These are phyloP conservation scores for Corythornis leucogaster DNA, from an alignment of 2,797 vertebrate genomes.

Conservation along the genomic window DNA sequence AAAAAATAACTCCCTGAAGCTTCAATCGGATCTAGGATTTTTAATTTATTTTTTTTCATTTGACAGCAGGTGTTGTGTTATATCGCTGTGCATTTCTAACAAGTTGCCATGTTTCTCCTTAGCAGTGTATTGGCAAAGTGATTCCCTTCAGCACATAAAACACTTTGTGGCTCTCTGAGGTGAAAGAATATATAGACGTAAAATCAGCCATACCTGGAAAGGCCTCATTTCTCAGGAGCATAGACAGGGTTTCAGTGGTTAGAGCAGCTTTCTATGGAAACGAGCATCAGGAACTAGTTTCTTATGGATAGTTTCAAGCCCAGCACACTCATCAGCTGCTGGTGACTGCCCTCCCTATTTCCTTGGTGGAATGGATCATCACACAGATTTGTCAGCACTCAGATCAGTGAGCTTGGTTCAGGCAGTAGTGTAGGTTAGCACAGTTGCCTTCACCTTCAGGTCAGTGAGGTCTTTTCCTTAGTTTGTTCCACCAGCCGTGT, in stretches of 20 bases:
- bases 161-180: not conserved
- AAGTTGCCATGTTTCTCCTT: not conserved
- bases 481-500: not conserved
- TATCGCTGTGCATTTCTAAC: not conserved
- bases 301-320: not conserved
- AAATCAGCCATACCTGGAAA: not conserved
- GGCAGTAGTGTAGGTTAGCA: not conserved
- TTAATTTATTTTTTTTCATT: not conserved
- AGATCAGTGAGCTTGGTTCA: not conserved
- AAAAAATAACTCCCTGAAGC: conserved; percentile 55
- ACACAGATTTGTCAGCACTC: not conserved
- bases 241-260: not conserved
- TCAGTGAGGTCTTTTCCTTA: not conserved
- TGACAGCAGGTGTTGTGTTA: conserved; percentile 13
- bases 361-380: not conserved
- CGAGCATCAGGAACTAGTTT: not conserved
- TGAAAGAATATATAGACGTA: not conserved
- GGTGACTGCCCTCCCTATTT: not conserved
- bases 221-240: not conserved
- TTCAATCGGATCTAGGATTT: not conserved
- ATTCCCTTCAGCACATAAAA: not conserved
- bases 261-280: not conserved
- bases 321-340: not conserved
- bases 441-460: not conserved
- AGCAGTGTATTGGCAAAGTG: not conserved